Evolutionary conservation across 2,797 vertebrate genomes (phyloP).

Genomic region (Chelon auratus): DNA sequence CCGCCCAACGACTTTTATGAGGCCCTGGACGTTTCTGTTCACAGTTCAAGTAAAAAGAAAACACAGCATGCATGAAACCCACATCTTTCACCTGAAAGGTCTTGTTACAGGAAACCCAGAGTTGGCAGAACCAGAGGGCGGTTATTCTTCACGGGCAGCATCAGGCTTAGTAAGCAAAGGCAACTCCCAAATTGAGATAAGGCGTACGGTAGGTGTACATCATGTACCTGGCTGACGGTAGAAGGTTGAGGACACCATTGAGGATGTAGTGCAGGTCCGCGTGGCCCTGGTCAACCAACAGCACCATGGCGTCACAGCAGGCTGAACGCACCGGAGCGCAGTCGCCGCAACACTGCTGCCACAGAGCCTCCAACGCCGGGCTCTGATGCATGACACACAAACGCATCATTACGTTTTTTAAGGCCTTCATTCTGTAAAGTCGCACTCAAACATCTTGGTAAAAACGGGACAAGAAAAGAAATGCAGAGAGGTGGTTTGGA

Average conservation of each 20-base stretch:
- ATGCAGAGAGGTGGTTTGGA: too few relatives aligned
- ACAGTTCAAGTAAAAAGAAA: not conserved
- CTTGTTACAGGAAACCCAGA: too few relatives aligned
- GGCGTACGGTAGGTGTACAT: not conserved
- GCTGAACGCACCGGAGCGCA: slow-evolving; percentile 85
- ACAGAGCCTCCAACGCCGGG: slow-evolving; percentile 89
- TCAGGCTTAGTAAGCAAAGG: too few relatives aligned
- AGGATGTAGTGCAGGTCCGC: slow-evolving; percentile 89
- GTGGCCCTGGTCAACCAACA: slow-evolving; percentile 91
- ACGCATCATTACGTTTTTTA: not conserved
- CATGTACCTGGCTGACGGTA: slow-evolving; percentile 92
- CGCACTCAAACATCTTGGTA: too few relatives aligned
- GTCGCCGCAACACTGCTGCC: slow-evolving; percentile 93
- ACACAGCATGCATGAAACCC: not conserved
- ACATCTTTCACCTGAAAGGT: too few relatives aligned
- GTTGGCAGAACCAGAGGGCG: too few relatives aligned
- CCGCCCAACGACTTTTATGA: slow-evolving; percentile 89
- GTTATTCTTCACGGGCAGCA: too few relatives aligned
- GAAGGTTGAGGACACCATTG: slow-evolving; percentile 90
- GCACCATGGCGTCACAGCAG: slow-evolving; percentile 91
- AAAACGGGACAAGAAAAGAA: too few relatives aligned
- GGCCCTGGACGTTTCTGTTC: slow-evolving; percentile 90
- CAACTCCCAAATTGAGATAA: too few relatives aligned
- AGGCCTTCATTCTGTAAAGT: too few relatives aligned
- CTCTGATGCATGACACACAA: slow-evolving; percentile 79